Evolutionary conservation across 2,113 vertebrate genomes (phyloP).

Genomic region (Microtus ochrogaster): DNA sequence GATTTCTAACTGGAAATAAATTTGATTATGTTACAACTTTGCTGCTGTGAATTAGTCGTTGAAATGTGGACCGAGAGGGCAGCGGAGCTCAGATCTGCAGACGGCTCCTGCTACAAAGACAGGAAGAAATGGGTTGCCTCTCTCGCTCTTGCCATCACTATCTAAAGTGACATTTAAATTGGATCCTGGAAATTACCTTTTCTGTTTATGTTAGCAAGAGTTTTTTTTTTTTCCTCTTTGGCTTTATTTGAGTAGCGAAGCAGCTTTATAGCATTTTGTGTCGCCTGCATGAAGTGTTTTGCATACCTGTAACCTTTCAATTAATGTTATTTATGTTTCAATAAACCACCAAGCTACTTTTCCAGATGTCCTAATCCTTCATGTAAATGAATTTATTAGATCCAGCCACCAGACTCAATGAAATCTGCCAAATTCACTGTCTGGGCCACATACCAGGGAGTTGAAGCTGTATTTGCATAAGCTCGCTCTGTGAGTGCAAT

Average conservation of each 20-base stretch:
- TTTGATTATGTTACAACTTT: conserved; percentile 76
- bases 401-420: conserved; percentile 81
- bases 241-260: conserved; percentile 55
- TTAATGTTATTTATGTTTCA: conserved; percentile 87
- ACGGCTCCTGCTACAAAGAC: neutral
- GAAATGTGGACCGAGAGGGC: conserved; percentile 43
- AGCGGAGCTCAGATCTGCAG: neutral
- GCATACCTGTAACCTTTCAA: conserved; percentile 85
- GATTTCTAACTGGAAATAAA: conserved; percentile 80
- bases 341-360: conserved; percentile 86
- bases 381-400: conserved; percentile 88
- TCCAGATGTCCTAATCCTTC: conserved; percentile 88
- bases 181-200: conserved; percentile 46
- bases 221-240: neutral
- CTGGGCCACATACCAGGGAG: conserved; percentile 81
- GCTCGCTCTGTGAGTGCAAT: conserved; percentile 87
- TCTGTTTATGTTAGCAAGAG: conserved; percentile 65
- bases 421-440: conserved; percentile 85
- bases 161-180: conserved; percentile 57
- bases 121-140: neutral
- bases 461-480: conserved; percentile 89
- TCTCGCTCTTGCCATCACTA: conserved; percentile 56
- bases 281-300: conserved; percentile 76
- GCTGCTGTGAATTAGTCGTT: conserved; percentile 70
- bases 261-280: conserved; percentile 59